Percentiles rank a stretch among this genome's conserved stretches.
Conservation (phyloP, 2,113 vertebrate genomes). For the Mionectes macconnelli region DNA sequence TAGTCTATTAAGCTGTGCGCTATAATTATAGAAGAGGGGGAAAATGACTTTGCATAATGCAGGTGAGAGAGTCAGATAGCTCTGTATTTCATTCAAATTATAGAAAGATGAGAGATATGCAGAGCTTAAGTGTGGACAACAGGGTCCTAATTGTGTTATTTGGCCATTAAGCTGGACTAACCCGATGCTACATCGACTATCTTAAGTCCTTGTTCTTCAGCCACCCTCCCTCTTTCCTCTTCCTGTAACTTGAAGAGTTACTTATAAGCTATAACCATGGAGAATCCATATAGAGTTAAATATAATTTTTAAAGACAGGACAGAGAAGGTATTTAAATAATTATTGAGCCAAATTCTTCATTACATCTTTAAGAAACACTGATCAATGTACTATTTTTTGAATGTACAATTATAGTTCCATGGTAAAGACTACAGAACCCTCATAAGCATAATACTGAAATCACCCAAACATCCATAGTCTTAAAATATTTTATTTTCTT, state of each 20-base stretch:
- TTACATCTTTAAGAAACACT: background rate
- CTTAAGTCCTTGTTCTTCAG: background rate
- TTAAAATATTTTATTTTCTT: background rate
- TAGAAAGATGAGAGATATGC: background rate
- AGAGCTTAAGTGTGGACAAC: background rate
- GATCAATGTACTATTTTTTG: background rate
- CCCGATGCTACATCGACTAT: background rate
- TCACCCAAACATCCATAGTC: background rate
- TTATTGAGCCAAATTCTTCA: background rate
- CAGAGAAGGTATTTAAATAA: background rate
- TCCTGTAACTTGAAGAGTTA: background rate
- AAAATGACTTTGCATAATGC: background rate
- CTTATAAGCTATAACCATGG: background rate
- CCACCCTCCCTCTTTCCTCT: background rate
- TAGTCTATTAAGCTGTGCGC: background rate
- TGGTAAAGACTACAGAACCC: background rate
- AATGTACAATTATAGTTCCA: background rate
- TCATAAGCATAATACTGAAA: background rate
- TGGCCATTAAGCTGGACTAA: background rate
- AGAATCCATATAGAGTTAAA: background rate
- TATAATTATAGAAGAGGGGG: slow-evolving; percentile 5
- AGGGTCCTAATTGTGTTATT: slow-evolving; percentile 11
- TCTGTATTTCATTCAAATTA: slow-evolving; percentile 38
- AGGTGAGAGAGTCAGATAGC: background rate
- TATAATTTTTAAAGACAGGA: background rate